A percentile compares a stretch with the other conserved stretches of the same genome.
phyloP scores from a whole-genome alignment of 2,113 vertebrate species.

The Aspidoscelis tigris region DNA sequence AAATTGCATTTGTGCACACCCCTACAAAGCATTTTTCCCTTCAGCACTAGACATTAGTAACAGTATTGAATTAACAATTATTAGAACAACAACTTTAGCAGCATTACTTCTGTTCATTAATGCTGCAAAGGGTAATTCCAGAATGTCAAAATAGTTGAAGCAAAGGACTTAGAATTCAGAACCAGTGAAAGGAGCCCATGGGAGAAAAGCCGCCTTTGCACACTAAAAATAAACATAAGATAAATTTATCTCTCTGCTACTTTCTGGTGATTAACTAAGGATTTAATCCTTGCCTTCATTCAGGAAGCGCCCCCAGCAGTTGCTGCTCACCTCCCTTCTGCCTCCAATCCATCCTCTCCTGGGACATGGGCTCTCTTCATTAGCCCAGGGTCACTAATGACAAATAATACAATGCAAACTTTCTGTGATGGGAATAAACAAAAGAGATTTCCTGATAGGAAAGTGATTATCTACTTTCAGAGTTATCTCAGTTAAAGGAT shows the following conservation, averaged over 20 bases:
- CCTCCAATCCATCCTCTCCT: not conserved
- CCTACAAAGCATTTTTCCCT: not conserved
- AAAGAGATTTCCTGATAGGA: not conserved
- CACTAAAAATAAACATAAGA: conserved; percentile 35
- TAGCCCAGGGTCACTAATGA: not conserved
- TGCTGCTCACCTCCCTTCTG: not conserved
- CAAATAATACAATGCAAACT: not conserved
- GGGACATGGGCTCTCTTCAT: not conserved
- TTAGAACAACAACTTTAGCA: conserved; percentile 36
- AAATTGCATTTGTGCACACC: no score
- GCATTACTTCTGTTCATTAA: conserved; percentile 11
- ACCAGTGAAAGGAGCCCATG: conserved; percentile 47
- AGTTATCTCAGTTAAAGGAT: not conserved
- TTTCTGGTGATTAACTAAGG: conserved; percentile 23
- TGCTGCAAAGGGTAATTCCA: conserved; percentile 34
- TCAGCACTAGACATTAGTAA: not conserved
- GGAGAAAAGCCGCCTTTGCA: conserved; percentile 18
- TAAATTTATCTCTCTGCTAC: conserved; percentile 4
- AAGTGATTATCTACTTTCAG: not conserved
- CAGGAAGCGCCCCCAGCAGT: not conserved
- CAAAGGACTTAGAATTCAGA: conserved; percentile 11
- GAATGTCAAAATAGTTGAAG: conserved; percentile 16
- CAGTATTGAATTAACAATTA: conserved; percentile 24
- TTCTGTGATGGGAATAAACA: not conserved
- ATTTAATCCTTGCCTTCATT: conserved; percentile 22